Evolutionary conservation across 2,888 invertebrate species (phyloP), one percentile per base, ranked within the genome.

Genomic region (Cephus pulcher): DNA sequence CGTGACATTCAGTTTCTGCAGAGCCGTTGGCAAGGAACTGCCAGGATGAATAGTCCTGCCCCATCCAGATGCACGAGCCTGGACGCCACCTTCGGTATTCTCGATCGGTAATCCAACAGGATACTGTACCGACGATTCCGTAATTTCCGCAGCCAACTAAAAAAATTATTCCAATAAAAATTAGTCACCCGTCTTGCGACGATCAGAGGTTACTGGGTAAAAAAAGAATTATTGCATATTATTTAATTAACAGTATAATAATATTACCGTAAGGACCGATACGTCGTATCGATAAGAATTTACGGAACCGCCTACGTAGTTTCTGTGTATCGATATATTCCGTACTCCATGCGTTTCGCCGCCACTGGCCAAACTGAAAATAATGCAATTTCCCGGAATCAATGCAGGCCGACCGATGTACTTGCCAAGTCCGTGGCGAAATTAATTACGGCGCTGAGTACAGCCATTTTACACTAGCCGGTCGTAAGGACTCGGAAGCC

Each of bases 321-420:
- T 6, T 1, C 1, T 15, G 15, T 40, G 1, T 40, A 40, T 40
- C 15, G 15, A 15, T 40, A 40, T 40, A 15, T 40, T 15, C 0
- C 40, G 40, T 23, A 40, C 40, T 15, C 6, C 40, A 12, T 78
- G 78, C 4, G 56, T 75, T 34, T 78, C 75, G 15, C 75, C 75
- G 37, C 82, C 84, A 74, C 75, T 75, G 77, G 80, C 79, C 77
- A 75, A 83, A 84, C 83, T 81, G 82, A 81, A 83, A 85, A 86
- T 86, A 85, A 84, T 82, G 35, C 69, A 82, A 75, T 37, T 84
- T 84, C 84, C 80, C 76, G 82, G 84, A 81, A 76, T 79, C 80
- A 40, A 69, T 82, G 35, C 12, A 15, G 15, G 15, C 15, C 40
- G 15, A 23, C 40, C 40, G 15, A 40, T 40, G 6, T 40, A 40